Conservation (phyloP, 2,797 vertebrate species). For the Scyliorhinus canicula region DNA sequence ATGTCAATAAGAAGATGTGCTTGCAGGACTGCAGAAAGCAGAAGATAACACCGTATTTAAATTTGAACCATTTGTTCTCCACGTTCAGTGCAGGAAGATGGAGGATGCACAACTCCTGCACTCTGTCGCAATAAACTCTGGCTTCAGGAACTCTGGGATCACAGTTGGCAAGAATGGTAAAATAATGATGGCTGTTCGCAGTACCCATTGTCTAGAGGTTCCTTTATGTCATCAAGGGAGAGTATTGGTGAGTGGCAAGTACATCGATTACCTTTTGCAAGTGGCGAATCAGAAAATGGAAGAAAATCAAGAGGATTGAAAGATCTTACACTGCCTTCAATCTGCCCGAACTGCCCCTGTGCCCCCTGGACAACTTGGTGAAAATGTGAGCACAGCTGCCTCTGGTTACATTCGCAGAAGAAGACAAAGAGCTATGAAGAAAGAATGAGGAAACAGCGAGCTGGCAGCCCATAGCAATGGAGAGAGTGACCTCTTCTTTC, state of each 20-base stretch:
- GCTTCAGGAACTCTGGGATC: constrained; percentile 90
- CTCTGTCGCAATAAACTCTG: constrained; percentile 71
- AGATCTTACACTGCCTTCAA: constrained; percentile 61
- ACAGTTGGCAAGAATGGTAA: constrained; percentile 80
- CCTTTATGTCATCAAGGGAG: constrained; percentile 69
- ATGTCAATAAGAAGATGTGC: constrained; percentile 66
- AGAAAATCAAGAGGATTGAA: constrained; percentile 76
- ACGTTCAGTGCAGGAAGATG: constrained; percentile 72
- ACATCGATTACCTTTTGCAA: constrained; percentile 71
- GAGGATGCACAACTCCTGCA: constrained; percentile 81
- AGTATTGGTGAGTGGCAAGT: constrained; percentile 72
- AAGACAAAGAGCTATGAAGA: constrained; percentile 43
- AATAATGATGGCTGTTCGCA: constrained; percentile 79
- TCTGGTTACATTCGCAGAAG: constrained; percentile 49
- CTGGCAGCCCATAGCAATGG: constrained; percentile 38
- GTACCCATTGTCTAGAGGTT: constrained; percentile 85
- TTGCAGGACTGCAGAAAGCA: constrained; percentile 57
- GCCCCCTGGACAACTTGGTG: not conserved
- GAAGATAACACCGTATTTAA: constrained; percentile 70
- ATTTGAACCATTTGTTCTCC: constrained; percentile 87
- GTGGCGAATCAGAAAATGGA: constrained; percentile 84
- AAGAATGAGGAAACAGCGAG: not conserved
- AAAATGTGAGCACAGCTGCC: not conserved
- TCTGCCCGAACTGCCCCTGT: constrained; percentile 50
- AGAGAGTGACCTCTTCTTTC: constrained; percentile 42